Percentiles rank a stretch among this genome's conserved stretches.
Conservation (phyloP, 2,113 vertebrate genomes). For the Engystomops pustulosus region DNA sequence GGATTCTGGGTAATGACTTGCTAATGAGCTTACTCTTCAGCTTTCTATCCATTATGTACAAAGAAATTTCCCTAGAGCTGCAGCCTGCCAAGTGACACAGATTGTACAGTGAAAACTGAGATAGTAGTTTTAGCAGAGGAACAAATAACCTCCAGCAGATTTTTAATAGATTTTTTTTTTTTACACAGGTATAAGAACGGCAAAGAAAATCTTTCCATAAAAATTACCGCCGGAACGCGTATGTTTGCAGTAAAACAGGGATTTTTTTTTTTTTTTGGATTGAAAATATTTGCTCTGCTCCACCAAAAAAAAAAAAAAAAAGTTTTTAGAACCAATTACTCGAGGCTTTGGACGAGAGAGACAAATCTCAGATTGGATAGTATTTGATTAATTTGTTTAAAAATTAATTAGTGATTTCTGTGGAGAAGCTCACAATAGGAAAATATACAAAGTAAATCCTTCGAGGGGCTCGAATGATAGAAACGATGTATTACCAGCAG, state of each 20-base stretch:
- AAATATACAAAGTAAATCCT: constrained; percentile 45
- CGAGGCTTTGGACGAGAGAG: not conserved
- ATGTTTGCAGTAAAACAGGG: not conserved
- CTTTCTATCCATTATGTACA: constrained; percentile 53
- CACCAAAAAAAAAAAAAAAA: not conserved
- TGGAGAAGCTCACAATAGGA: constrained; percentile 49
- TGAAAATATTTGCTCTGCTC: constrained; percentile 29
- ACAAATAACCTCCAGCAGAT: constrained; percentile 39
- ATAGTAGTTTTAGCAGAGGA: constrained; percentile 12
- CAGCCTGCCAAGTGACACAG: constrained; percentile 46
- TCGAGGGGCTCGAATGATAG: constrained; percentile 24
- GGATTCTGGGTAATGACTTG: constrained; percentile 53
- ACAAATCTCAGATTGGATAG: constrained; percentile 25
- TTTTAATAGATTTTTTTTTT: constrained; percentile 15
- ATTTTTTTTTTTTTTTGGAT: not conserved
- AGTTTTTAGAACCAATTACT: not conserved
- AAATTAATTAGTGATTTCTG: constrained; percentile 51
- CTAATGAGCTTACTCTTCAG: constrained; percentile 49
- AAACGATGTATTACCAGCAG: constrained; percentile 32
- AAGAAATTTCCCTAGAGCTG: constrained; percentile 47
- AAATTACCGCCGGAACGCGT: constrained; percentile 11
- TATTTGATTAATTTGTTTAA: constrained; percentile 52
- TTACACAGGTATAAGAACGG: not conserved
- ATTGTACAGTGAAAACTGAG: constrained; percentile 35
- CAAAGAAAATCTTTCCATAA: not conserved